A percentile compares a stretch with the other conserved stretches of the same genome.
Evolutionary conservation across 2,113 vertebrate genomes (phyloP).

Genomic region (Phalacrocorax aristotelis): DNA sequence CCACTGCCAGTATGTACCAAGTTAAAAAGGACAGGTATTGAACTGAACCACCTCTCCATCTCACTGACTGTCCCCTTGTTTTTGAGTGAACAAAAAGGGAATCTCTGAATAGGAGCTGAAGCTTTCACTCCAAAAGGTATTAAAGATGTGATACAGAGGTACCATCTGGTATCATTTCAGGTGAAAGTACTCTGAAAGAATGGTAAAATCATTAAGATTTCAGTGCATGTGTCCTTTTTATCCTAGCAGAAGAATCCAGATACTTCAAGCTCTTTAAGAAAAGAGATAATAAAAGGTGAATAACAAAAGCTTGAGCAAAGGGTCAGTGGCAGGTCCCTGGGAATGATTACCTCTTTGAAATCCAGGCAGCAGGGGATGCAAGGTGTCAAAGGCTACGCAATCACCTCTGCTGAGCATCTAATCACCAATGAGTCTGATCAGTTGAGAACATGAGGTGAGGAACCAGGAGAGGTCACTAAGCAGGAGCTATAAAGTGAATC

Average conservation of each 20-base stretch:
- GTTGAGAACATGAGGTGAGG: not conserved
- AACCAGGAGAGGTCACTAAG: constrained; percentile 9
- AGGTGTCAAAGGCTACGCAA: constrained; percentile 27
- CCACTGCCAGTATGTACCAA: rapidly evolving
- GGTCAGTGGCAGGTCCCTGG: constrained; percentile 21
- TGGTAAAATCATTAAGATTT: constrained; percentile 2
- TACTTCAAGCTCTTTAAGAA: constrained; percentile 37
- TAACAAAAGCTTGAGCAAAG: constrained; percentile 41
- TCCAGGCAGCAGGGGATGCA: constrained; percentile 5
- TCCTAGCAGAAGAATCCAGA: not conserved
- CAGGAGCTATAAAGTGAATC: not conserved
- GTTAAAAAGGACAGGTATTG: not conserved
- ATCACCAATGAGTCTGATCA: constrained; percentile 43
- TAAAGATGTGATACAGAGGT: not conserved
- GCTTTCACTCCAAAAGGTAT: not conserved
- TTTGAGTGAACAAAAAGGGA: not conserved
- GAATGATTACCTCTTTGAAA: constrained; percentile 46
- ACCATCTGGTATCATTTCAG: not conserved
- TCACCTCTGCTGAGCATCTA: constrained; percentile 23
- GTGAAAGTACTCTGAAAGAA: not conserved
- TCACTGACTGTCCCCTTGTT: not conserved
- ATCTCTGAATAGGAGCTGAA: not conserved
- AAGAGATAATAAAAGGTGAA: constrained; percentile 16
- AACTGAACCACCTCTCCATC: not conserved
- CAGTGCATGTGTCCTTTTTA: not conserved